Evolutionary conservation across 2,888 invertebrate species (phyloP).

Genomic region (Abscondita cerata): DNA sequence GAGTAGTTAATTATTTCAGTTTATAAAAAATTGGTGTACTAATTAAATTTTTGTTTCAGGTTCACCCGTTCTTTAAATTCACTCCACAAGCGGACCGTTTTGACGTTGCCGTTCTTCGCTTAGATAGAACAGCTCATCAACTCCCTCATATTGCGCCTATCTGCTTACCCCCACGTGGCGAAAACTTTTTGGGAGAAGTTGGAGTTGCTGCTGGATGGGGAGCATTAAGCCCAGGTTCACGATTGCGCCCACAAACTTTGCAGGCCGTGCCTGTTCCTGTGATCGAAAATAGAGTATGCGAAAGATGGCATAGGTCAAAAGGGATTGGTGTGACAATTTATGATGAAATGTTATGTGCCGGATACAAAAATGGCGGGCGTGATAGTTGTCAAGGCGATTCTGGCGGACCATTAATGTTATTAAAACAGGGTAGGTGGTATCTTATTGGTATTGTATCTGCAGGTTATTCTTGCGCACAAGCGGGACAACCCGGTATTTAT

Average conservation of each 20-base stretch:
- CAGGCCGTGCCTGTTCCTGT: slow-evolving; percentile 94
- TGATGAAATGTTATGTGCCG: slow-evolving; percentile 95
- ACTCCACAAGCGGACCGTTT: slow-evolving; percentile 92
- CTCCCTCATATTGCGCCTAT: slow-evolving; percentile 92
- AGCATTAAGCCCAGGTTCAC: slow-evolving; percentile 82
- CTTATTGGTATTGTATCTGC: slow-evolving; percentile 87
- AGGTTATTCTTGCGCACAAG: slow-evolving; percentile 92
- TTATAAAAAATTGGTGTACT: too few relatives aligned
- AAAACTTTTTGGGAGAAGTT: slow-evolving; percentile 88
- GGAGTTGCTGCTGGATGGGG: slow-evolving; percentile 96
- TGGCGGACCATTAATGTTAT: slow-evolving; percentile 90
- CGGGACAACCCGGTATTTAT: slow-evolving; percentile 93
- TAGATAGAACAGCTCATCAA: slow-evolving; percentile 89
- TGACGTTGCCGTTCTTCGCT: slow-evolving; percentile 87
- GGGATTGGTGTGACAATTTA: slow-evolving; percentile 91
- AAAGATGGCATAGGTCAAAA: slow-evolving; percentile 73
- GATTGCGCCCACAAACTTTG: slow-evolving; percentile 85
- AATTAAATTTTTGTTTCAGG: slow-evolving; percentile 60
- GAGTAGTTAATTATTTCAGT: too few relatives aligned
- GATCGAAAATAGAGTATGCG: slow-evolving; percentile 83
- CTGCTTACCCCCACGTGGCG: slow-evolving; percentile 88
- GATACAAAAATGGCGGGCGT: slow-evolving; percentile 86
- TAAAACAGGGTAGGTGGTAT: slow-evolving; percentile 86
- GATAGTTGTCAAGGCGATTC: slow-evolving; percentile 83
- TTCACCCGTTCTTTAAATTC: slow-evolving; percentile 92